Conservation (phyloP, 2,888 invertebrate genomes). For the Rhingia rostrata region DNA sequence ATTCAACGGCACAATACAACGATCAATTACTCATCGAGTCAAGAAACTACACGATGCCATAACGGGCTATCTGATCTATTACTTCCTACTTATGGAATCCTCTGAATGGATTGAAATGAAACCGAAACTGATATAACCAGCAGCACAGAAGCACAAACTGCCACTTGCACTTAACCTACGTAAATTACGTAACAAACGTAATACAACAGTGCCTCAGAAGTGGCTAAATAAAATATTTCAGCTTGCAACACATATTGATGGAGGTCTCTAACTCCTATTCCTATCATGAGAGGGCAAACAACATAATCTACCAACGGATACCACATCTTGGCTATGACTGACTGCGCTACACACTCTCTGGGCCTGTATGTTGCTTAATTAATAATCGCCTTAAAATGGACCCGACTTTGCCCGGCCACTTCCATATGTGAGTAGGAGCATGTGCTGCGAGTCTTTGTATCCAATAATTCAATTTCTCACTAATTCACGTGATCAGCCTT, state of each 20-base stretch:
- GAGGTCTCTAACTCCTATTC: constrained; percentile 8
- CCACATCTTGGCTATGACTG: constrained; percentile 38
- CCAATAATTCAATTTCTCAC: constrained; percentile 73
- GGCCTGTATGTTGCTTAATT: constrained; percentile 64
- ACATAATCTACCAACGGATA: constrained; percentile 65
- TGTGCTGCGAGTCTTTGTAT: constrained; percentile 61
- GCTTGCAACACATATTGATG: constrained; percentile 30
- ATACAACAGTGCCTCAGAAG: constrained; percentile 48
- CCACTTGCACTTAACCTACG: constrained; percentile 71
- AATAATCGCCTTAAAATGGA: constrained; percentile 69
- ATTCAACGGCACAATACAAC: constrained; percentile 11
- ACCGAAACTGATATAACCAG: constrained; percentile 57
- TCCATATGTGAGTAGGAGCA: constrained; percentile 20
- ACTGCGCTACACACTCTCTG: constrained; percentile 17
- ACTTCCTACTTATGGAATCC: constrained; percentile 51
- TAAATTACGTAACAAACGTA: constrained; percentile 69
- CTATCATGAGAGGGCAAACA: constrained; percentile 35
- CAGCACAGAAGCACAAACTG: constrained; percentile 61
- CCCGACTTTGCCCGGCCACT: constrained; percentile 43
- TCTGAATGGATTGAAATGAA: constrained; percentile 58
- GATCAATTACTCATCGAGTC: constrained; percentile 22
- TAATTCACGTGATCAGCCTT: constrained; percentile 74
- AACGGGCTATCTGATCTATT: constrained; percentile 5
- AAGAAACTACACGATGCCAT: not conserved
- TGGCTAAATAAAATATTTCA: constrained; percentile 60